Base-by-base conservation (phyloP, 2,797 vertebrate species). In the Podarcis lilfordi region DNA sequence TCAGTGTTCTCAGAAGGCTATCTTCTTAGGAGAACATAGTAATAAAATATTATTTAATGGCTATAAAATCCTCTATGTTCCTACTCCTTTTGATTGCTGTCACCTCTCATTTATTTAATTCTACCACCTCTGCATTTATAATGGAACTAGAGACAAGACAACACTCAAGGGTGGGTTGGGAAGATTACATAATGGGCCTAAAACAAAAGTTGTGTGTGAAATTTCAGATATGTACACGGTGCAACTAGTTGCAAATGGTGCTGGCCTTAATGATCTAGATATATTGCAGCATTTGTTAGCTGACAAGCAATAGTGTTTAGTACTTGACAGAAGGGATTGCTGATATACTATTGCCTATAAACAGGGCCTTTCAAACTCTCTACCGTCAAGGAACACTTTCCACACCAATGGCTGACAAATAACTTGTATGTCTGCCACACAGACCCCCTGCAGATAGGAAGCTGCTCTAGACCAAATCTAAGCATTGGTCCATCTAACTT, bases 21-120 rank as follows among this genome's bases (percentile, higher is more conserved):
- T 85, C 37, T 84, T 78, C 27, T 80, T 71, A 35, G 66, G 32
- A 72, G 15, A 72, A n/a, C 37, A 23, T 1, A 32, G 55, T 45
- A 45, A 82, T 66, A 82, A 75, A 87, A 87, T 82, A 74, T 75
- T 71, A 29, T 82, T 75, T 66, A 64, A 75, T 87, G 37, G 69
- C 79, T 75, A 32, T 75, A 25, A 64, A 43, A 75, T 82, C 13
- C 6, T 75, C 71, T n/a, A 61, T 64, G 55, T 64, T 45, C 35
- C 29, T 71, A 87, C 21, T 32, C 13, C 21, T 64, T 75, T 64
- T 17, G 21, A 45, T 75, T 82, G n/a, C 50, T 17, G 61, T 81
- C 45, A 61, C 32, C 66, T 72, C n/a, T 71, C 45, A 55, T 59
- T 25, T 80, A 66, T 87, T 82, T 64, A 61, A 87, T 61, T 87